Percentiles rank a stretch among this genome's conserved stretches.
Conservation (phyloP, 2,113 vertebrate species). For the Ondatra zibethicus region DNA sequence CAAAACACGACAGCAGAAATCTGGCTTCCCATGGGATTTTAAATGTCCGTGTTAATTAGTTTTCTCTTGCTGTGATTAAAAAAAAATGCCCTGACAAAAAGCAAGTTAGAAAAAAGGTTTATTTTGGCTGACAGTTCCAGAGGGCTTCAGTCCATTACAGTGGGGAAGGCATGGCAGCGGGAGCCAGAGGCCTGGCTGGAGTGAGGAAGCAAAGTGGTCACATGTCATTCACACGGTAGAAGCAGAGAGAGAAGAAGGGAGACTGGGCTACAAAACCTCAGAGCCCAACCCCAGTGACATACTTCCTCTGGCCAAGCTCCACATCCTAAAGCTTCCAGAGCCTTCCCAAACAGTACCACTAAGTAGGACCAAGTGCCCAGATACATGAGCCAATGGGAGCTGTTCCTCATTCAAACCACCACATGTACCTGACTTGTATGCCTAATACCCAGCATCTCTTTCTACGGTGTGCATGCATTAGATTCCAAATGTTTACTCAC, state of each 20-base stretch:
- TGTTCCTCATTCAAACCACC: neutral
- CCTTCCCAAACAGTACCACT: neutral
- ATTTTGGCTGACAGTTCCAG: neutral
- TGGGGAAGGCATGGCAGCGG: neutral
- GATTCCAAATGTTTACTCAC: neutral
- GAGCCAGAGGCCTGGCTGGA: neutral
- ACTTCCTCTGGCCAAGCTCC: neutral
- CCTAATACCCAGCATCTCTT: neutral
- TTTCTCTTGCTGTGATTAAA: neutral
- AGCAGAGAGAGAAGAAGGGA: neutral
- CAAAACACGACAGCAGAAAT: neutral
- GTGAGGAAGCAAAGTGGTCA: neutral
- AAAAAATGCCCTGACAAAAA: neutral
- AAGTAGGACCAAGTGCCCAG: neutral
- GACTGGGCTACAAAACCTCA: too few species aligned
- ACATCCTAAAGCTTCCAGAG: neutral
- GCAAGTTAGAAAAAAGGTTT: neutral
- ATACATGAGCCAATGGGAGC: neutral
- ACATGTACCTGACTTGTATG: neutral
- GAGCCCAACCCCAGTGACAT: neutral
- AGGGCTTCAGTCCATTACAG: neutral
- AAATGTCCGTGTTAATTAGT: neutral
- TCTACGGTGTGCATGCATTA: neutral
- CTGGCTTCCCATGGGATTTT: neutral
- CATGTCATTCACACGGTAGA: neutral